These are phyloP conservation scores for Chunga burmeisteri DNA, from an alignment of 2,113 vertebrate genomes.

Conservation along the genomic window DNA sequence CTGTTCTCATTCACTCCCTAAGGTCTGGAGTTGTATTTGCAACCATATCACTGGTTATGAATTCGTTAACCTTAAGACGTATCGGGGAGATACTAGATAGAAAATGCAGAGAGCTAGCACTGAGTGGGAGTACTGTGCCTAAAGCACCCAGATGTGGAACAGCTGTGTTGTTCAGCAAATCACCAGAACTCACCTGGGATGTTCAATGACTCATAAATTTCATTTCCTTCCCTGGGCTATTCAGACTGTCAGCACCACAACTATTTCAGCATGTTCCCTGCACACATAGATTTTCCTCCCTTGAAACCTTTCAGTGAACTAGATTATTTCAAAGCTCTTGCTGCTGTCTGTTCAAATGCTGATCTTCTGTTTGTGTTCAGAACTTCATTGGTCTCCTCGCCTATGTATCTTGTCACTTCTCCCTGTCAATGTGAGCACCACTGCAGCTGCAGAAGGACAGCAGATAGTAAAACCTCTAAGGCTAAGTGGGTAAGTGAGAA, in stretches of 20 bases:
- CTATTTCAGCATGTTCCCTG: not conserved
- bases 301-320: not conserved
- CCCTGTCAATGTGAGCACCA: not conserved
- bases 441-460: conserved; percentile 41
- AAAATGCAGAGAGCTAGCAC: not conserved
- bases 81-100: not conserved
- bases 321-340: not conserved
- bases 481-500: conserved; percentile 60
- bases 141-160: not conserved
- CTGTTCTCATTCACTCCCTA: not conserved
- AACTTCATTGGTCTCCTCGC: not conserved
- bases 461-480: conserved; percentile 50
- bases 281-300: not conserved
- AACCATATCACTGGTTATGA: not conserved
- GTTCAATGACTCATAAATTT: conserved; percentile 38
- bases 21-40: not conserved
- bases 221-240: not conserved
- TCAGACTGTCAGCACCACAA: not conserved
- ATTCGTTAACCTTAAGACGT: not conserved
- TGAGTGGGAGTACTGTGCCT: not conserved
- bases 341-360: not conserved
- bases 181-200: conserved; percentile 15
- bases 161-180: not conserved
- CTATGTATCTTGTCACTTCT: not conserved
- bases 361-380: conserved; percentile 20